phyloP scores from a whole-genome alignment of 2,113 vertebrate genomes.

The Sapajus apella region DNA sequence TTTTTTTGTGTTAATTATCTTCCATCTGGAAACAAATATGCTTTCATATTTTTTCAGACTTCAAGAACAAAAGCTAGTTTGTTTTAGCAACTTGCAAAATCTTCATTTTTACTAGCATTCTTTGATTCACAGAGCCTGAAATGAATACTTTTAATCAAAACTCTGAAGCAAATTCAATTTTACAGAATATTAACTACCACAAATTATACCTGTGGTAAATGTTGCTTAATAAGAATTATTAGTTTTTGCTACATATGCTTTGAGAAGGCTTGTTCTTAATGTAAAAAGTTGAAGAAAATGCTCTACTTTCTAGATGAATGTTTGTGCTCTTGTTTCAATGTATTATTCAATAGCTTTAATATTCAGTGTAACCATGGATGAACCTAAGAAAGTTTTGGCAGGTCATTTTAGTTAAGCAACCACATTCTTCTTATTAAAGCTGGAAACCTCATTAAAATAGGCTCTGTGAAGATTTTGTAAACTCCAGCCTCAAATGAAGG shows the following conservation, averaged over 20 bases:
- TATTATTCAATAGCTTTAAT: constrained; percentile 64
- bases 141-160: constrained; percentile 57
- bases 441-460: constrained; percentile 74
- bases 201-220: constrained; percentile 44
- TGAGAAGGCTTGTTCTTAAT: constrained; percentile 22
- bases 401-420: constrained; percentile 48
- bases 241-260: background rate
- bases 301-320: constrained; percentile 46
- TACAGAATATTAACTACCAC: constrained; percentile 14
- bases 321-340: constrained; percentile 32
- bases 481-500: constrained; percentile 57
- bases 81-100: constrained; percentile 51
- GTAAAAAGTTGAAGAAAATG: background rate
- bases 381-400: constrained; percentile 62
- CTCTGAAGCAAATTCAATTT: constrained; percentile 50
- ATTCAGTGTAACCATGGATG: constrained; percentile 51
- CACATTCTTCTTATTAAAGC: constrained; percentile 70
- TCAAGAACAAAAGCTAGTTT: constrained; percentile 66
- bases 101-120: background rate
- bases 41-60: constrained; percentile 56
- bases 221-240: constrained; percentile 41
- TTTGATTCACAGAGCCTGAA: constrained; percentile 10
- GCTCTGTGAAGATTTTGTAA: constrained; percentile 69
- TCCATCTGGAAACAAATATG: constrained; percentile 77
- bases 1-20: constrained; percentile 72